These are phyloP conservation scores for Lepisosteus oculatus DNA, from an alignment of 2,113 vertebrate species.

Conservation along the genomic window DNA sequence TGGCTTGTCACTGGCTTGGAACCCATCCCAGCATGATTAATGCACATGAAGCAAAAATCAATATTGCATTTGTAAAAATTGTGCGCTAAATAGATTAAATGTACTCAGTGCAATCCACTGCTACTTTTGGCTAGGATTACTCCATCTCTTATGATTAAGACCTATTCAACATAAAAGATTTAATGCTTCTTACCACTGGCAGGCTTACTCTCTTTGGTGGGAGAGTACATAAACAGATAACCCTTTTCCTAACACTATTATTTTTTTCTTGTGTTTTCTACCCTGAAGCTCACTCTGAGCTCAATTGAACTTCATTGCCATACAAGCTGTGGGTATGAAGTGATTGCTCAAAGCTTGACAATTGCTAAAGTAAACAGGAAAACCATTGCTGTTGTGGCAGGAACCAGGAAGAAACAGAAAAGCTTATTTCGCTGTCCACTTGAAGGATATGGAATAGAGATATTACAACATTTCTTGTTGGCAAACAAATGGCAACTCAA, in stretches of 20 bases:
- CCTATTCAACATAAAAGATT: constrained; percentile 22
- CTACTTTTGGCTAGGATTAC: constrained; percentile 23
- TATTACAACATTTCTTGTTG: no score
- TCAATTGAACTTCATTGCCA: no score
- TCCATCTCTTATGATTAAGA: constrained; percentile 39
- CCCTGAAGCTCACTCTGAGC: no score
- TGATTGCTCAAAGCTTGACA: no score
- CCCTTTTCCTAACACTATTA: constrained; percentile 3
- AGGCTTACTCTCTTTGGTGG: constrained; percentile 9
- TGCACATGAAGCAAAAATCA: constrained; percentile 48
- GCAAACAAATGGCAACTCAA: no score
- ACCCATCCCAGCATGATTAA: constrained; percentile 47
- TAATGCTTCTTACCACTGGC: constrained; percentile 11
- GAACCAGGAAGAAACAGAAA: no score
- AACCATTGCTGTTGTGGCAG: no score
- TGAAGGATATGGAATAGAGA: no score
- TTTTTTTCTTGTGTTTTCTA: constrained; percentile 11
- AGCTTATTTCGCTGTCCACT: no score
- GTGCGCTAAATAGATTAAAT: constrained; percentile 50
- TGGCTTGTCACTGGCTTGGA: constrained; percentile 17
- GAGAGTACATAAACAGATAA: background rate
- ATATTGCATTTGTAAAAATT: constrained; percentile 60
- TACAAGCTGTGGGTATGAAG: no score
- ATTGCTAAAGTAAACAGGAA: no score
- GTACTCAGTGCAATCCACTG: constrained; percentile 23